phyloP scores from a whole-genome alignment of 2,113 vertebrate genomes.

The Steatornis caripensis region DNA sequence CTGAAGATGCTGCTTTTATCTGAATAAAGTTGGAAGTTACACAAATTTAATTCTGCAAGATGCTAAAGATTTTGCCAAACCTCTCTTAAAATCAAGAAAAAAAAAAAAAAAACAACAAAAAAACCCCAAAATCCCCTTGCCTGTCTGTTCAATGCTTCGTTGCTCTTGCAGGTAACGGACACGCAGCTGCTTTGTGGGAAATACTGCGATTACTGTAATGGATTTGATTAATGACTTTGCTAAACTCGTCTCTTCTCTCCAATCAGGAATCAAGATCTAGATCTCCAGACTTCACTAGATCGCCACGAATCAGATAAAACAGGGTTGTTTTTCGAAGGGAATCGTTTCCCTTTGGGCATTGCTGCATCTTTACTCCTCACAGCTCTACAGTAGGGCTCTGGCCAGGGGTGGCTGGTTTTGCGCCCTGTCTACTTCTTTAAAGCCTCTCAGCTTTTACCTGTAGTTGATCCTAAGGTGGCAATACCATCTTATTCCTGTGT shows the following conservation, averaged over 20 bases:
- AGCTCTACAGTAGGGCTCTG: fast-evolving
- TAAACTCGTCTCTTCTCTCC: not conserved
- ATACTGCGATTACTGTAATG: not conserved
- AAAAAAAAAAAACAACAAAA: not conserved
- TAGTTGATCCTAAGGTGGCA: not conserved
- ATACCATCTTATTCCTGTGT: not conserved
- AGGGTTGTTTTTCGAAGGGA: not conserved
- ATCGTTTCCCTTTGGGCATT: fast-evolving
- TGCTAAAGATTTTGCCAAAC: not conserved
- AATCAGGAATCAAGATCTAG: not conserved
- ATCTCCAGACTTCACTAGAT: not conserved
- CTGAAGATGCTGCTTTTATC: not conserved
- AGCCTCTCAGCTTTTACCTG: not conserved
- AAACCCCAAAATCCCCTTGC: too few species aligned
- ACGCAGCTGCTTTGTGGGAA: not conserved
- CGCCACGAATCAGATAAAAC: not conserved
- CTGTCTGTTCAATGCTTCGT: not conserved
- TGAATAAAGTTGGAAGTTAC: not conserved
- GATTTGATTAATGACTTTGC: not conserved
- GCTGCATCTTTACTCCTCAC: not conserved
- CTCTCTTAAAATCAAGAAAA: not conserved
- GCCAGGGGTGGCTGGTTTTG: not conserved
- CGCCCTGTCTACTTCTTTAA: not conserved
- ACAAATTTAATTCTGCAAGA: not conserved
- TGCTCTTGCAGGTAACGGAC: not conserved